Conservation (phyloP, 2,888 invertebrate genomes). For the Sturmia bella region DNA sequence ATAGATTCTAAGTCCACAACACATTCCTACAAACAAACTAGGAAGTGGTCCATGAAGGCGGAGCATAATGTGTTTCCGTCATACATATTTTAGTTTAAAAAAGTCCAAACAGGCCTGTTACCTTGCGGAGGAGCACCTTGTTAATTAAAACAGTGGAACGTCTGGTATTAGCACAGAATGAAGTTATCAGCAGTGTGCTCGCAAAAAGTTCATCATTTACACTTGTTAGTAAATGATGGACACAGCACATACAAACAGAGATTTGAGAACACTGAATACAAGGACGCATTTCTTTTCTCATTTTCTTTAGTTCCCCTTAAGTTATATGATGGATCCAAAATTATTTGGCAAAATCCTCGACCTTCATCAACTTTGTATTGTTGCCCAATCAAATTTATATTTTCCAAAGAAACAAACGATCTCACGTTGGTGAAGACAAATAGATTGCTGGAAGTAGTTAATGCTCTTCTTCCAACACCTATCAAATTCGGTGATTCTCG, state of each 20-base stretch:
- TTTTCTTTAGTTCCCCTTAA: too few species aligned
- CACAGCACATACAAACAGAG: background rate
- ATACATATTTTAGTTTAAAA: too few species aligned
- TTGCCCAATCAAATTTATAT: slow-evolving; percentile 1
- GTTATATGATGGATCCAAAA: slow-evolving; percentile 8
- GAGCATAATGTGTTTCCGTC: too few species aligned
- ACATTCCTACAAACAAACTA: too few species aligned
- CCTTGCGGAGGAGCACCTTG: too few species aligned
- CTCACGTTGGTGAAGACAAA: background rate
- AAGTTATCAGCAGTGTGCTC: slow-evolving; percentile 20
- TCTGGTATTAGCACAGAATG: slow-evolving; percentile 20
- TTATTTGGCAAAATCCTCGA: too few species aligned
- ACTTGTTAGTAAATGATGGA: slow-evolving; percentile 2
- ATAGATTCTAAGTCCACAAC: background rate
- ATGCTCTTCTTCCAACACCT: slow-evolving; percentile 15
- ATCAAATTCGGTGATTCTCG: slow-evolving; percentile 7
- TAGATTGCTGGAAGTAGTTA: slow-evolving; percentile 1
- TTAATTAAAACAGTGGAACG: slow-evolving; percentile 20
- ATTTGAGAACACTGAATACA: slow-evolving; percentile 7
- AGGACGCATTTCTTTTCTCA: background rate
- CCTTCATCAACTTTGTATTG: too few species aligned
- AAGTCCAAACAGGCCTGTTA: too few species aligned
- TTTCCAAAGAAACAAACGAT: slow-evolving; percentile 1
- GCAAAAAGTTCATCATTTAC: slow-evolving; percentile 9
- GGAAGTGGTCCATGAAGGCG: too few species aligned